phyloP scores from a whole-genome alignment of 2,888 invertebrate species.

The Orthosia cruda region DNA sequence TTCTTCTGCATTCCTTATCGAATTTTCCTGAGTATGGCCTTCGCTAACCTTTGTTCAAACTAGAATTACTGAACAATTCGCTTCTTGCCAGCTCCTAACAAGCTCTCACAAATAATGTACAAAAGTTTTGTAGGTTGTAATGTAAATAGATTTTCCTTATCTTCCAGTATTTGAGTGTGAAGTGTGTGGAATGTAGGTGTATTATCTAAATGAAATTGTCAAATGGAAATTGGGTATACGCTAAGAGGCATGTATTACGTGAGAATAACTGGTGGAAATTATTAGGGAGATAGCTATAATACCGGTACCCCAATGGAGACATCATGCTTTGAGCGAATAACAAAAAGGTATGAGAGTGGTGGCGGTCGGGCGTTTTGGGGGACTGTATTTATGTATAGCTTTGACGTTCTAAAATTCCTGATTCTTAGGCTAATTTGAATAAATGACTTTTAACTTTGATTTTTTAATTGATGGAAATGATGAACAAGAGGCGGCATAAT shows the following conservation, averaged over 20 bases:
- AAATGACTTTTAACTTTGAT: too few species aligned
- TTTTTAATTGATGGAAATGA: too few species aligned
- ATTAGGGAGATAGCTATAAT: neutral
- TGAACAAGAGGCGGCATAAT: too few species aligned
- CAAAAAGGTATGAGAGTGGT: too few species aligned
- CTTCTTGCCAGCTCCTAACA: neutral
- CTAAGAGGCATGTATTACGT: neutral
- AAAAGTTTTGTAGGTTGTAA: slow-evolving; percentile 55
- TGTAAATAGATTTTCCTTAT: slow-evolving; percentile 64
- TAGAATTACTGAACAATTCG: slow-evolving; percentile 25
- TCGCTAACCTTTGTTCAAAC: neutral
- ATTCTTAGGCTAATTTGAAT: too few species aligned
- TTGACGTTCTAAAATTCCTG: too few species aligned
- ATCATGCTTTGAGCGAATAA: too few species aligned
- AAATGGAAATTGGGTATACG: neutral
- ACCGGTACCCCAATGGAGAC: too few species aligned
- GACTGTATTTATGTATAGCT: too few species aligned
- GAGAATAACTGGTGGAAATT: neutral
- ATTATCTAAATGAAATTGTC: slow-evolving; percentile 25
- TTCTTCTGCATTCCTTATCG: too few species aligned
- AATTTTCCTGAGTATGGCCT: too few species aligned
- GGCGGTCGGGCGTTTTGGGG: too few species aligned
- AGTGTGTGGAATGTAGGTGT: slow-evolving; percentile 23
- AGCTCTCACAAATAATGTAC: slow-evolving; percentile 58
- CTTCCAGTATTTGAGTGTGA: slow-evolving; percentile 45